These are phyloP conservation scores for Chloroceryle inda DNA, from an alignment of 2,797 vertebrate species.

Conservation along the genomic window DNA sequence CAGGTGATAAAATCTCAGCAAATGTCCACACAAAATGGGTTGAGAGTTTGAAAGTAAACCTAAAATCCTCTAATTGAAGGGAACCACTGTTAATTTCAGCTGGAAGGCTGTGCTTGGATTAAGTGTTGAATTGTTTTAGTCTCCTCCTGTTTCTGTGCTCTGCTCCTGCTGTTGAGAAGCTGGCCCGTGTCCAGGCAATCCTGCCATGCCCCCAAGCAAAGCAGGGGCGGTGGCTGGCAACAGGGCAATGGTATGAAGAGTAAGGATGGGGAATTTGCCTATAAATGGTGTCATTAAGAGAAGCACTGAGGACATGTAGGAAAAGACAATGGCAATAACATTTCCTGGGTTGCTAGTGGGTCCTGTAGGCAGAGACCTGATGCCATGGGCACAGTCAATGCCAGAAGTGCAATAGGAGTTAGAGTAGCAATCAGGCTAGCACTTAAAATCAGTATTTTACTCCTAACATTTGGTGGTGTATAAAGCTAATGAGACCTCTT, in stretches of 20 bases:
- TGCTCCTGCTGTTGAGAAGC: not conserved
- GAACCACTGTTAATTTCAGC: accelerated
- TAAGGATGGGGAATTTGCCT: not conserved
- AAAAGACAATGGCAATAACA: accelerated
- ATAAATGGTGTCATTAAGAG: accelerated
- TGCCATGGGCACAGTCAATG: accelerated
- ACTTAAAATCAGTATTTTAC: not conserved
- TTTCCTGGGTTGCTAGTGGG: not conserved
- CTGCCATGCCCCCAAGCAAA: accelerated
- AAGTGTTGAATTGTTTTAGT: accelerated
- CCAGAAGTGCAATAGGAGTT: not conserved
- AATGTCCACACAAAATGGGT: accelerated
- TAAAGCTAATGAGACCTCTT: not conserved
- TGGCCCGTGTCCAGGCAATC: no score
- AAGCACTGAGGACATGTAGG: not conserved
- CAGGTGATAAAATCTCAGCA: not conserved
- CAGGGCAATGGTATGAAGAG: accelerated
- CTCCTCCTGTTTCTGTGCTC: accelerated
- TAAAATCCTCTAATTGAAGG: not conserved
- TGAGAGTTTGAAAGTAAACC: not conserved
- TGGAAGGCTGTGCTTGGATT: not conserved
- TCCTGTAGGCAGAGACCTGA: not conserved
- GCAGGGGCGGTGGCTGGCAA: not conserved
- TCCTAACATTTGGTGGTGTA: not conserved
- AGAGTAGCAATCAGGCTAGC: not conserved